Percentiles rank a stretch among this genome's conserved stretches.
These are phyloP conservation scores for Hylyphantes graminicola DNA, from an alignment of 1,140 invertebrate genomes.

Conservation along the genomic window DNA sequence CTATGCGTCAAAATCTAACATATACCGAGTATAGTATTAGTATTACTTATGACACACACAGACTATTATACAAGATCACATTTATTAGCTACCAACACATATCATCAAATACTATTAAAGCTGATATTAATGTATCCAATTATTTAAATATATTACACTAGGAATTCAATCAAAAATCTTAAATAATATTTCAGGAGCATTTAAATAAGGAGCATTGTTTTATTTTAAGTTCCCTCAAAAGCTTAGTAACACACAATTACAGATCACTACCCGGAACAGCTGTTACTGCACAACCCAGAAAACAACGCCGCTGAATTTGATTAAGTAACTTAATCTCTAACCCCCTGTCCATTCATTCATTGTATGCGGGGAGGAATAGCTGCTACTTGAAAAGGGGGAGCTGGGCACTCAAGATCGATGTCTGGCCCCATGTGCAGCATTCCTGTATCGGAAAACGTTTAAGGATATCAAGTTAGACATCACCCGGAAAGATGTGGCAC, in stretches of 20 bases:
- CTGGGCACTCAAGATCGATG: background rate
- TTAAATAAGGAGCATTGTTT: background rate
- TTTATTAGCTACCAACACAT: too few species aligned
- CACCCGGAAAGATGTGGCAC: slow-evolving; percentile 19
- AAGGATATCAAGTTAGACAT: slow-evolving; percentile 34
- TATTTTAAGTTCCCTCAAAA: background rate
- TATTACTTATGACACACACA: too few species aligned
- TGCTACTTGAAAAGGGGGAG: slow-evolving; percentile 23
- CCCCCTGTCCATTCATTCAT: slow-evolving; percentile 26
- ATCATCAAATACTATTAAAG: too few species aligned
- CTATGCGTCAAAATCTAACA: too few species aligned
- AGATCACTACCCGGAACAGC: background rate
- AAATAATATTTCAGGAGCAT: slow-evolving; percentile 3
- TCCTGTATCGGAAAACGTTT: slow-evolving; percentile 46
- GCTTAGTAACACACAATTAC: background rate
- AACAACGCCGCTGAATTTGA: slow-evolving; percentile 25
- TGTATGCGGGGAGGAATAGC: slow-evolving; percentile 2
- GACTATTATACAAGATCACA: too few species aligned
- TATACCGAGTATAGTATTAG: too few species aligned
- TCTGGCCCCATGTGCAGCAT: too few species aligned
- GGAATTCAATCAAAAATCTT: background rate
- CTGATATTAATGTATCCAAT: too few species aligned
- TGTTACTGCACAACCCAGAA: background rate
- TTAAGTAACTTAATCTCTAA: slow-evolving; percentile 52
- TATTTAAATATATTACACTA: background rate